Evolutionary conservation across 2,888 invertebrate genomes (phyloP), one percentile per base, ranked within the genome.

Genomic region (Cynaeus angustus): DNA sequence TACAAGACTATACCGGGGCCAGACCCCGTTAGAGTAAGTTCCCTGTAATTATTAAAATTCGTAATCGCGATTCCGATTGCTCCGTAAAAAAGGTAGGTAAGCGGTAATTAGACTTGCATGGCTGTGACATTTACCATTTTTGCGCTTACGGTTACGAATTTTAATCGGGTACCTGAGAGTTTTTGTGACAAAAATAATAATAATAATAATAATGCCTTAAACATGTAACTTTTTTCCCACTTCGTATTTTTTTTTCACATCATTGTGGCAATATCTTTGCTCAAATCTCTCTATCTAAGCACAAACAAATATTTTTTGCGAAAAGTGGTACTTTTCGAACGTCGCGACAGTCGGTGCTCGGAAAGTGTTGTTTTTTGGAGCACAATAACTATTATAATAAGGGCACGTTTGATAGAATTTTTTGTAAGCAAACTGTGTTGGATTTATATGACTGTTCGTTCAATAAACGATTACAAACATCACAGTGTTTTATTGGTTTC

Each of bases 1-100:
- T 74, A 71, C 53, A 69, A 75, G 75, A 75, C 74, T 75, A 74
- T 72, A 41, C 52, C n/a, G 28, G n/a, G 14, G 30, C 37, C 21
- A 12, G 33, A 6, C 48, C 10, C 50, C 26, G n/a, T 48, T 61
- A 61, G 50, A 10, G 13, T 13, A 26, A 62, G 38, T 28, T 43
- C n/a, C 21, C 48, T 61, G 37, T 61, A 33, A 50, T 37, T 46
- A 38, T 64, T 64, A 64, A 68, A 64, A 68, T 64, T 68, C 68
- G 68, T 68, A 68, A 68, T 68, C 61, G 61, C 50, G 37, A 50
- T 13, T 37, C 26, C 43, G 43, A 26, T 26, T 26, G 52, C 30
- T 9, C 46, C 48, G 41, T 6, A 8, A 43, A 4, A 21, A 55
- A 66, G 56, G 59, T 67, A 59, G 41, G 58, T 66, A 43, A 37